Evolutionary conservation across 2,113 vertebrate genomes (phyloP), one percentile per base, ranked within the genome.

Genomic region (Excalfactoria chinensis): DNA sequence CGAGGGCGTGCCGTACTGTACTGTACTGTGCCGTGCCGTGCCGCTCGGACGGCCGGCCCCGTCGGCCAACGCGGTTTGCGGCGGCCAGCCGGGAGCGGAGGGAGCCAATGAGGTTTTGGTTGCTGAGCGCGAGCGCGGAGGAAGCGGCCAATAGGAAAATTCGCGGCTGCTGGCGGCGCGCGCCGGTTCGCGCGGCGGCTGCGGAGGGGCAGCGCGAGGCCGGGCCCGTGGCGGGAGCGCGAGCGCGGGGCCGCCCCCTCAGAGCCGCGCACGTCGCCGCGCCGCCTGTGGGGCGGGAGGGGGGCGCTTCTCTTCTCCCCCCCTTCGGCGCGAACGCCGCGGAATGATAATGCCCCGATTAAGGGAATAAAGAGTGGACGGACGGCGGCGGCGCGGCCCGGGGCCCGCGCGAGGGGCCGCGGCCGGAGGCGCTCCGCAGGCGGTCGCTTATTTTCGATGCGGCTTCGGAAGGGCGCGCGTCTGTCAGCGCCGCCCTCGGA

Each of bases 111-210:
- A 70, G 48, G 2, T 15, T 5, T 6, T 3, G 75, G 86, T 90
- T 89, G 83, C 86, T 62, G 63, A 58, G 46, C 23, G 26, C 35
- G n/a, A 46, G 25, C 4, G 17, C 74, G 2, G 30, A 28, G 30
- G n/a, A 26, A 11, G 6, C 7, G 7, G 4, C 91, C 93, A 95
- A 90, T 95, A 59, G 83, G 69, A 43, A 84, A 75, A 72, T 69
- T 43, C 22, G 49, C 15, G 37, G 49, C 21, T 23, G 37, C 40
- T 13, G 60, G n/a, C 26, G 60, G 18, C 3, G 23, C 49, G 72
- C 48, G 48, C 46, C 37, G n/a, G 37, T 35, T 21, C 51, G 70
- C 11, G 87, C 40, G 83, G 14, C 4, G 72, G 32, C 62, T 19
- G 77, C 59, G 12, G 81, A 2, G 19, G 0, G 74, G 44, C 64